Percentiles rank a stretch among this genome's conserved stretches.
These are phyloP conservation scores for Lutjanus erythropterus DNA, from an alignment of 2,113 vertebrate species.

Conservation along the genomic window DNA sequence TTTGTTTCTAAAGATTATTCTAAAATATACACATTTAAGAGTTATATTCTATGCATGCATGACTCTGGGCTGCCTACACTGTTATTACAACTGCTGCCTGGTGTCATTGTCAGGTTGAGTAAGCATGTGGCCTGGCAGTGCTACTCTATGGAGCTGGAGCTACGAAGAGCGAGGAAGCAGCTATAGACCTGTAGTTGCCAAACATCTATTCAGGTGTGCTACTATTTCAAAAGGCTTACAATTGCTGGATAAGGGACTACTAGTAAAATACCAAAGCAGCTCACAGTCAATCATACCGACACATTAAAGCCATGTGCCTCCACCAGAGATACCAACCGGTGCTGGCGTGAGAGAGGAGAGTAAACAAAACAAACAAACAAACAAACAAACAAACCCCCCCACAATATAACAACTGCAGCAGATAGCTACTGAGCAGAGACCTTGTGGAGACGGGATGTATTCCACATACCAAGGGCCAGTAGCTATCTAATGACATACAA, in stretches of 20 bases:
- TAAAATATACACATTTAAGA: neutral
- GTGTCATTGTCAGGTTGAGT: conserved; percentile 16
- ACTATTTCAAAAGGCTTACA: conserved; percentile 21
- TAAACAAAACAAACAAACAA: too few relatives aligned
- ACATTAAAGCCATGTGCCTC: conserved; percentile 57
- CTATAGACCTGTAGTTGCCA: conserved; percentile 14
- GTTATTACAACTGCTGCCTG: conserved; percentile 18
- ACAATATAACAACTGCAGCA: conserved; percentile 26
- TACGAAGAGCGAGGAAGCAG: conserved; percentile 38
- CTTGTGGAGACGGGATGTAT: conserved; percentile 20
- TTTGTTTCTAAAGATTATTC: neutral
- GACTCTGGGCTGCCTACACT: neutral
- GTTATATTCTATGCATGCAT: conserved; percentile 14
- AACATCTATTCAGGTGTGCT: conserved; percentile 11
- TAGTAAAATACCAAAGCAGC: conserved; percentile 24
- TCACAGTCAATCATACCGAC: conserved; percentile 54
- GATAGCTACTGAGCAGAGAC: conserved; percentile 16
- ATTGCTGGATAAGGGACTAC: conserved; percentile 4
- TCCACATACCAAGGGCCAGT: conserved; percentile 38
- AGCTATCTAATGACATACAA: conserved; percentile 19
- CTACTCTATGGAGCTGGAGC: conserved; percentile 31
- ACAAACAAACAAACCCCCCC: too few relatives aligned
- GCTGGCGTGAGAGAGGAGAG: conserved; percentile 41
- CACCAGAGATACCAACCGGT: conserved; percentile 39
- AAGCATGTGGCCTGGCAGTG: conserved; percentile 29